phyloP scores from a whole-genome alignment of 2,888 invertebrate species.

The Taphrorychus bicolor region DNA sequence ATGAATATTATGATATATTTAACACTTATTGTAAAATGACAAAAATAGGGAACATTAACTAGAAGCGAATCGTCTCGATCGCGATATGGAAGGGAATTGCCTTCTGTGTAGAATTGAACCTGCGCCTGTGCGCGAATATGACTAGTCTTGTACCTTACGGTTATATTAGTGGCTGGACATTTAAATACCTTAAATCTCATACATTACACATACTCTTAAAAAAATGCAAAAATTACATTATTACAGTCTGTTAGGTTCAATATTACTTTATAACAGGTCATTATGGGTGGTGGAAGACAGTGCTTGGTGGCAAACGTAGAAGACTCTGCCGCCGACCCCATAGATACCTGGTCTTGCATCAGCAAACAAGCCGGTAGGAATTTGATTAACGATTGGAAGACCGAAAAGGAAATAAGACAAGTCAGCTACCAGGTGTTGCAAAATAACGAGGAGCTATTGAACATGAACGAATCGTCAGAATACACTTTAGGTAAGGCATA shows the following conservation, averaged over 20 bases:
- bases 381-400: constrained; percentile 74
- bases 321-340: constrained; percentile 61
- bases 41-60: no score
- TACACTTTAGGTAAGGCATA: constrained; percentile 72
- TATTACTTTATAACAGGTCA: constrained; percentile 63
- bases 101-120: no score
- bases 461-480: constrained; percentile 69
- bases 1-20: no score
- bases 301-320: constrained; percentile 67
- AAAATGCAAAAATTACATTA: no score
- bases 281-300: constrained; percentile 88
- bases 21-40: no score
- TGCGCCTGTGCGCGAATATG: no score
- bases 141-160: no score
- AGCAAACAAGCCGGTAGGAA: constrained; percentile 81
- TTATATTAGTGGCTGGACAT: no score
- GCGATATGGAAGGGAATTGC: no score
- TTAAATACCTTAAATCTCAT: no score
- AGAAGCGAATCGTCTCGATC: no score
- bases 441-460: constrained; percentile 71
- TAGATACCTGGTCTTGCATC: constrained; percentile 63
- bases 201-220: no score
- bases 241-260: background rate
- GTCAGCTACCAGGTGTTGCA: constrained; percentile 68
- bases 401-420: constrained; percentile 59